Percentiles rank a stretch among this genome's conserved stretches.
phyloP scores from a whole-genome alignment of 2,888 invertebrate species.

The Chaitophorus viminalis region DNA sequence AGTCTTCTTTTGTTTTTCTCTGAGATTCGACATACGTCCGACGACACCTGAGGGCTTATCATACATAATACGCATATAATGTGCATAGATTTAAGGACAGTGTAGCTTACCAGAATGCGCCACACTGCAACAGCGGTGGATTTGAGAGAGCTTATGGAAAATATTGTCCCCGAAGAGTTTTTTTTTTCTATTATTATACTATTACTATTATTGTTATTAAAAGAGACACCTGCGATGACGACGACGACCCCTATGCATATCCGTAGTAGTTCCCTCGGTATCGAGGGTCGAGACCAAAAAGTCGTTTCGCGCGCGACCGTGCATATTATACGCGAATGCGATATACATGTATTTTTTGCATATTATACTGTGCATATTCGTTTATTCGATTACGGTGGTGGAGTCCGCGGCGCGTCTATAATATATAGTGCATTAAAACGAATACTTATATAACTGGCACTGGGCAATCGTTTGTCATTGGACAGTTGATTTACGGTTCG shows the following conservation, averaged over 20 bases:
- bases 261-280: background rate
- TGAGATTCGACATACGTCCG: background rate
- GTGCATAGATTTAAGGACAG: background rate
- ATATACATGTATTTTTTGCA: too few species aligned
- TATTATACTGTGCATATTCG: too few species aligned
- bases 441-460: background rate
- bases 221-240: too few species aligned
- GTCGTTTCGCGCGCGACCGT: background rate
- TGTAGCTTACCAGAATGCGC: background rate
- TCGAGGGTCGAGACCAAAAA: background rate
- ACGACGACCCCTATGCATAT: too few species aligned
- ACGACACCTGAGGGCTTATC: background rate
- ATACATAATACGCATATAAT: background rate
- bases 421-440: too few species aligned
- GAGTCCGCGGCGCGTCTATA: background rate
- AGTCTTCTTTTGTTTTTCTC: background rate
- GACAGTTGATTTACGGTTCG: conserved; percentile 47
- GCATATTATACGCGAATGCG: too few species aligned
- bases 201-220: too few species aligned
- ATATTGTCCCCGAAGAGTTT: background rate
- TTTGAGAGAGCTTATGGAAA: background rate
- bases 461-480: background rate
- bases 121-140: background rate
- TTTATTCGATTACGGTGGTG: background rate
- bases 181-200: too few species aligned